These are phyloP conservation scores for Ctenosaura bakeri DNA, from an alignment of 2,797 vertebrate species.

Conservation along the genomic window DNA sequence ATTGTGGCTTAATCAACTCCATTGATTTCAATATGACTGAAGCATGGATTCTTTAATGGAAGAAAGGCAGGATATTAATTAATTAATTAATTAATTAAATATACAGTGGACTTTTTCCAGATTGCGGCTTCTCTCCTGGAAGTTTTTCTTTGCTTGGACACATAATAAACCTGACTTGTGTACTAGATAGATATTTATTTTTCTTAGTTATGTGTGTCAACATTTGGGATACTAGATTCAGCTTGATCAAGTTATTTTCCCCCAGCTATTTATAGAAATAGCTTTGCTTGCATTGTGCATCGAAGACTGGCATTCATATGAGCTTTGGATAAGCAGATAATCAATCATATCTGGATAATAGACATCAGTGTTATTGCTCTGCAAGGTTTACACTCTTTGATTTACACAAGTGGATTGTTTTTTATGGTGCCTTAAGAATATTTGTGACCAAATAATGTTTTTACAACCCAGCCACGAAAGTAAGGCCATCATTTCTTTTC, in stretches of 20 bases:
- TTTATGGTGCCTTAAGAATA: conserved; percentile 72
- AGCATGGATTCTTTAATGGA: neutral
- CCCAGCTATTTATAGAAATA: conserved; percentile 63
- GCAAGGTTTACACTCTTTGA: conserved; percentile 69
- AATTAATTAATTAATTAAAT: too few species aligned
- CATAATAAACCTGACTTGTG: neutral
- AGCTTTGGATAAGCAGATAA: conserved; percentile 58
- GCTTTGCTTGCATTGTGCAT: conserved; percentile 40
- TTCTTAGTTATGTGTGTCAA: conserved; percentile 28
- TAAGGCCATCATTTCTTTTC: conserved; percentile 66
- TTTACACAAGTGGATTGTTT: conserved; percentile 66
- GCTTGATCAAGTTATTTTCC: conserved; percentile 25
- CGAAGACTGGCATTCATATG: conserved; percentile 57
- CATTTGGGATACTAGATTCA: conserved; percentile 48
- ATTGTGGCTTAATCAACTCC: neutral
- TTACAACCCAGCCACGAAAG: conserved; percentile 62
- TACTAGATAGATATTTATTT: neutral
- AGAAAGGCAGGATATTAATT: too few species aligned
- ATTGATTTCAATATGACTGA: neutral
- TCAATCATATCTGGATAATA: conserved; percentile 69
- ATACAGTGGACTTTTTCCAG: neutral
- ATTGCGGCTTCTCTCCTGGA: neutral
- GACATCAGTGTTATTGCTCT: conserved; percentile 72
- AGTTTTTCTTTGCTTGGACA: neutral
- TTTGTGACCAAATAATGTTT: conserved; percentile 74